Percentiles rank a stretch among this genome's conserved stretches.
Evolutionary conservation across 2,797 vertebrate species (phyloP).

Genomic region (Acanthurus lineatus): DNA sequence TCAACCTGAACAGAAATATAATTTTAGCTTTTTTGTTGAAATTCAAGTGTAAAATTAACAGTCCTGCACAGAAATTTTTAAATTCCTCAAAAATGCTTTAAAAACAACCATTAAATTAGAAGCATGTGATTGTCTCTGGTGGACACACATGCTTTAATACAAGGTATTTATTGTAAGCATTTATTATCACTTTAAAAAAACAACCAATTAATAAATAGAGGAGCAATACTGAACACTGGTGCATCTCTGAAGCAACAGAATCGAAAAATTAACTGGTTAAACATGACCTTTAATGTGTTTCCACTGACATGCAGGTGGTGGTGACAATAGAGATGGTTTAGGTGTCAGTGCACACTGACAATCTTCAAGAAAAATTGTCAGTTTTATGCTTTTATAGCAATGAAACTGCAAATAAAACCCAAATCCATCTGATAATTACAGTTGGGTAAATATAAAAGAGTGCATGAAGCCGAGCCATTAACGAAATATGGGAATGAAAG

Average conservation of each 20-base stretch:
- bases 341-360: conserved; percentile 18
- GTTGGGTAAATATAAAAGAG: conserved; percentile 18
- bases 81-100: not conserved
- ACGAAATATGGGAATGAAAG: conserved; percentile 20
- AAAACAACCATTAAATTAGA: not conserved
- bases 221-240: not conserved
- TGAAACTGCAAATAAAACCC: conserved; percentile 12
- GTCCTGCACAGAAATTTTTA: not conserved
- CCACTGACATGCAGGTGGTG: conserved; percentile 31
- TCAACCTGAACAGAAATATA: not conserved
- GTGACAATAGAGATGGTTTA: conserved; percentile 24
- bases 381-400: conserved; percentile 16
- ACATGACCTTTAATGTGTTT: conserved; percentile 36
- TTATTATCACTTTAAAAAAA: not conserved
- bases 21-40: not conserved
- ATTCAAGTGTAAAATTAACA: not conserved
- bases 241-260: not conserved
- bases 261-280: conserved; percentile 21
- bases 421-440: conserved; percentile 47
- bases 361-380: conserved; percentile 8
- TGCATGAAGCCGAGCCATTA: conserved; percentile 14
- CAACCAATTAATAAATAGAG: not conserved
- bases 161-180: not conserved
- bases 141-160: not conserved
- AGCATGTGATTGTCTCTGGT: not conserved